These are phyloP conservation scores for Apodemus speciosus DNA, from an alignment of 2,113 vertebrate species.

Conservation along the genomic window DNA sequence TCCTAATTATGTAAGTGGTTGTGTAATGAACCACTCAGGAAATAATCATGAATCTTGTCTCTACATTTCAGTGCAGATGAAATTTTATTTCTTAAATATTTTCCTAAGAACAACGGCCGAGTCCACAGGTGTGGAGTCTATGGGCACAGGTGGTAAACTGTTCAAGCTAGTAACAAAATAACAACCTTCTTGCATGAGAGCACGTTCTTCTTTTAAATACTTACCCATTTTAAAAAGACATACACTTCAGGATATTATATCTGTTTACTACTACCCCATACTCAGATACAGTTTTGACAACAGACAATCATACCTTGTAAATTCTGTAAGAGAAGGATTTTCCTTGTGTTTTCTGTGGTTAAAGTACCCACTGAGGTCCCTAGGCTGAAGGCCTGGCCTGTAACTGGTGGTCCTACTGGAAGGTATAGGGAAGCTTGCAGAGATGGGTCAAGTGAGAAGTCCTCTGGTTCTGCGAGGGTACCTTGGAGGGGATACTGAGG, in stretches of 20 bases:
- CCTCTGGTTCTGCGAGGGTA: not conserved
- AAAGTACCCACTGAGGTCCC: not conserved
- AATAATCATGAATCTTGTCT: not conserved
- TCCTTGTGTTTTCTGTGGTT: conserved; percentile 48
- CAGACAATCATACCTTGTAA: conserved; percentile 73
- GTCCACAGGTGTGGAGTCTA: not conserved
- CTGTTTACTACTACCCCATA: conserved; percentile 79
- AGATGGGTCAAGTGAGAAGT: not conserved
- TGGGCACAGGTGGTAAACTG: conserved; percentile 12
- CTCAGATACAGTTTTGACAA: conserved; percentile 39
- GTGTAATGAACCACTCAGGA: not conserved
- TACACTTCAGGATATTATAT: conserved; percentile 76
- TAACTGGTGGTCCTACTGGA: too few species aligned
- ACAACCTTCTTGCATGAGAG: conserved; percentile 58
- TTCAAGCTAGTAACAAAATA: not conserved
- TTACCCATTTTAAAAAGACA: conserved; percentile 72
- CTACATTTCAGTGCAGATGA: not conserved
- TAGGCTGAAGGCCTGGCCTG: not conserved
- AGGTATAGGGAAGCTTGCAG: not conserved
- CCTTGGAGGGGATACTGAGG: not conserved
- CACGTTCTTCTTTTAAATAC: conserved; percentile 51
- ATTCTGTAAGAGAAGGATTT: conserved; percentile 57
- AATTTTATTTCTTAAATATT: not conserved
- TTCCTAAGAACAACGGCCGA: not conserved
- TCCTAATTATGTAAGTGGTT: not conserved